Evolutionary conservation across 2,888 invertebrate species (phyloP).

Genomic region (Drosophila lutescens): DNA sequence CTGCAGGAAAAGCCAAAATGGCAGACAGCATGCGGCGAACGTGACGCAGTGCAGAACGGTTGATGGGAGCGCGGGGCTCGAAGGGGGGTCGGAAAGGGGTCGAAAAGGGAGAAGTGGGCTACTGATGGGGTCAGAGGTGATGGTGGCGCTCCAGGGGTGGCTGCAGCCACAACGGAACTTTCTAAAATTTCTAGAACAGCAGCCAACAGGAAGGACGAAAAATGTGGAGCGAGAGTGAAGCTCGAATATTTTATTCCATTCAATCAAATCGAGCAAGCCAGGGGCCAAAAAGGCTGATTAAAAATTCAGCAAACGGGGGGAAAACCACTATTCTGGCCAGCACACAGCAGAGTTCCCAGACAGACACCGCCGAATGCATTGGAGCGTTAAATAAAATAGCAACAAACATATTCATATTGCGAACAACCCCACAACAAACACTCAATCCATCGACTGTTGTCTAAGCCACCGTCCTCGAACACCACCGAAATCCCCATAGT

Average conservation of each 20-base stretch:
- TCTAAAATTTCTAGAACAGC: slow-evolving; percentile 43
- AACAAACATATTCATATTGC: slow-evolving; percentile 26
- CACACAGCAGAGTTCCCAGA: slow-evolving; percentile 10
- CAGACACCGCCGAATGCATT: slow-evolving; percentile 24
- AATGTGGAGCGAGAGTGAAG: slow-evolving; percentile 25
- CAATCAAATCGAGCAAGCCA: slow-evolving; percentile 29
- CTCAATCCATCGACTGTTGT: slow-evolving; percentile 58
- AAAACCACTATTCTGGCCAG: slow-evolving; percentile 30
- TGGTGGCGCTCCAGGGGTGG: slow-evolving; percentile 32
- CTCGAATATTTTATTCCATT: slow-evolving; percentile 30
- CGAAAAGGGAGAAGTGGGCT: not conserved
- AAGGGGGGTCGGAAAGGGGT: not conserved
- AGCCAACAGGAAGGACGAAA: slow-evolving; percentile 3
- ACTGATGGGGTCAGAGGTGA: slow-evolving; percentile 1
- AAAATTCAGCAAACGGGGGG: slow-evolving; percentile 27
- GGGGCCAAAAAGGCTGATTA: slow-evolving; percentile 20
- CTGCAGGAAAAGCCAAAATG: slow-evolving; percentile 75
- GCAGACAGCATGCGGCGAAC: slow-evolving; percentile 57
- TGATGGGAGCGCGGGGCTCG: not conserved
- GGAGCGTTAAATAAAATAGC: slow-evolving; percentile 41
- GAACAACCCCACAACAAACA: slow-evolving; percentile 53
- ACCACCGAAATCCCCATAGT: slow-evolving; percentile 5
- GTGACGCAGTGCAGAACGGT: slow-evolving; percentile 55
- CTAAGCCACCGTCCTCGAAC: slow-evolving; percentile 37
- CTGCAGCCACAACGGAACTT: slow-evolving; percentile 43